Evolutionary conservation across 23 tunicate genomes (phyloP), one percentile per base, ranked within the genome.

Genomic region (Phallusia fumigata): DNA sequence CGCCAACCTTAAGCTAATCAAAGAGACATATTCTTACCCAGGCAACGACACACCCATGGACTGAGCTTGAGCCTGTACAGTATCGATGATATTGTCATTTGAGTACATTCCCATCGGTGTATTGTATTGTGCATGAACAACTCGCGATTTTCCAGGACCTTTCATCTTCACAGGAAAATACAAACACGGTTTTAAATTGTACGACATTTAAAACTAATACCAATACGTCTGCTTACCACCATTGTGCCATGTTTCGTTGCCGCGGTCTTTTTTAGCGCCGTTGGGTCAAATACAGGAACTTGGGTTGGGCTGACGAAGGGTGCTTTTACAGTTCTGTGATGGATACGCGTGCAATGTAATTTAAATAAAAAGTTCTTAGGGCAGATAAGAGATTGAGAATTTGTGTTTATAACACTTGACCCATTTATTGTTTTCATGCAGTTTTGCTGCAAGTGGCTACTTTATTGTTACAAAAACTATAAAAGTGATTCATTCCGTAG

Each of bases 101-200:
- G 98, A 94, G 72, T 94, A 94, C 94, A 94, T 94, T 76, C 98
- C 98, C 98, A 94, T 94, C 24, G 98, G 98, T 8, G 98, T 94
- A 83, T 94, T 94, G 79, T 94, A 94, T 65, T 94, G 98, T 8
- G 98, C 98, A 65, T 94, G 98, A 6, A 94, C 88, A 40, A 94
- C 90, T 64, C 84, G 90, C 22, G 98, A 94, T 75, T 82, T 85
- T 52, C 98, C 98, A 0, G 98, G 98, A 22, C 98, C 98, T 86
- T 89, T 81, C 94, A 94, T 94, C 98, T 93, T 52, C 21, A 19
- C 52, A 35, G 0, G 40, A 75, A 75, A 21, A 33, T 34, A 12
- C 33, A 31, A 30, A 30, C 5, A 21, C 69, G 69, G 3, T 21
- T 58, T 58, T 11, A 6, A 58, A 58, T 58, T 22, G 16, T 1